Percentiles rank a stretch among this genome's conserved stretches.
phyloP scores from a whole-genome alignment of 2,113 vertebrate genomes.

The Taurulus bubalis region DNA sequence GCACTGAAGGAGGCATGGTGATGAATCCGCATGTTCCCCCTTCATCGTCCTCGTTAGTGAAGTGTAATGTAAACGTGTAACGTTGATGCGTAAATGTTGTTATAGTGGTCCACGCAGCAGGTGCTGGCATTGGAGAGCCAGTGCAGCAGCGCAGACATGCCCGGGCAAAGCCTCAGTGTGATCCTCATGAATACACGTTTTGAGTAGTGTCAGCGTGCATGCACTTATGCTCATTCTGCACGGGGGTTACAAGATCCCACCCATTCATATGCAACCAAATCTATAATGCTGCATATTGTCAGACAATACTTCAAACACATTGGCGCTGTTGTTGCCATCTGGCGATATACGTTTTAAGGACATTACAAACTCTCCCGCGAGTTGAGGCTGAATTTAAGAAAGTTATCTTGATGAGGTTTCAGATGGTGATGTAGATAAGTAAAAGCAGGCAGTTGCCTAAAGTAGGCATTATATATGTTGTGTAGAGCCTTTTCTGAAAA shows the following conservation, averaged over 20 bases:
- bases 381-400: background rate
- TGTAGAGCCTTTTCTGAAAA: background rate
- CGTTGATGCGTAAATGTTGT: background rate
- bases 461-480: background rate
- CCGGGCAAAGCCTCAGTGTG: slow-evolving; percentile 60
- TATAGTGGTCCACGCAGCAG: background rate
- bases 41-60: background rate
- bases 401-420: background rate
- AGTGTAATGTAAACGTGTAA: too few relatives aligned
- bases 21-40: background rate
- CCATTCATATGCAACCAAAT: background rate
- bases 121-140: background rate
- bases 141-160: slow-evolving; percentile 60
- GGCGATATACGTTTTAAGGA: background rate
- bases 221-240: fast-evolving
- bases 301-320: background rate
- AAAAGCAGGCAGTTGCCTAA: background rate
- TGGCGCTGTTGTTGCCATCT: background rate
- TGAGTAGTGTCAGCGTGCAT: background rate
- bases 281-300: background rate
- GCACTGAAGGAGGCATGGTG: background rate
- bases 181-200: background rate
- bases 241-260: fast-evolving
- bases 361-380: background rate
- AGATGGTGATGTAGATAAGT: background rate